These are phyloP conservation scores for Odontamblyopus rebecca DNA, from an alignment of 2,797 vertebrate genomes.

Conservation along the genomic window DNA sequence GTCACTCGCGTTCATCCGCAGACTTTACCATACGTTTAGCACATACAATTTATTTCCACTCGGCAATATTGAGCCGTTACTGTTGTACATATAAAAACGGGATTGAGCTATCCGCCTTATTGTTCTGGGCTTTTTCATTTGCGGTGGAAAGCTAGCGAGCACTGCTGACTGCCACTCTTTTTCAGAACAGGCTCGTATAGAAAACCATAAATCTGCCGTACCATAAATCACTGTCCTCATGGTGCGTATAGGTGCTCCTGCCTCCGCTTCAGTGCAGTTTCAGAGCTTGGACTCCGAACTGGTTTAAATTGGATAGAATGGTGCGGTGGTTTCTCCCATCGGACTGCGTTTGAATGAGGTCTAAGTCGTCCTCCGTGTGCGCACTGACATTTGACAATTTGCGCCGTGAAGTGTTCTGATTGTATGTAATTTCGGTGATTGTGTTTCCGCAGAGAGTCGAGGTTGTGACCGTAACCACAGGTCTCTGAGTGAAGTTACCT, in stretches of 20 bases:
- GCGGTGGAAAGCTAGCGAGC: background rate
- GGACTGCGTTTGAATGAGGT: background rate
- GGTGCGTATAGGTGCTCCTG: background rate
- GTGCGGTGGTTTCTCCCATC: background rate
- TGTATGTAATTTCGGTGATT: background rate
- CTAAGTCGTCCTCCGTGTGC: background rate
- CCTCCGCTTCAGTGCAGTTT: conserved; percentile 1
- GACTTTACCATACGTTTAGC: conserved; percentile 2
- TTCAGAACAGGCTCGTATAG: conserved; percentile 1
- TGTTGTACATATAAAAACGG: conserved; percentile 4
- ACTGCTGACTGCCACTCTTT: conserved; percentile 9
- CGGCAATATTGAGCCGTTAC: conserved; percentile 5
- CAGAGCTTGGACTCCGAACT: background rate
- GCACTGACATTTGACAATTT: background rate
- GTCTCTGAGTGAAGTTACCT: background rate
- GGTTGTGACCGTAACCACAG: background rate
- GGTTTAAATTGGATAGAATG: background rate
- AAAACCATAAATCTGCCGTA: conserved; percentile 1
- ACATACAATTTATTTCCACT: conserved; percentile 6
- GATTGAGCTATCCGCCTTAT: conserved; percentile 2
- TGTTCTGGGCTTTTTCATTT: conserved; percentile 11
- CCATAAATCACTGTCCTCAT: conserved; percentile 8
- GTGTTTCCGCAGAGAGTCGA: background rate
- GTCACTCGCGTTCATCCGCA: background rate
- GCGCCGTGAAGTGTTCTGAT: background rate